A percentile compares a stretch with the other conserved stretches of the same genome.
Conservation (phyloP, 2,113 vertebrate species). For the Alexandromys fortis region DNA sequence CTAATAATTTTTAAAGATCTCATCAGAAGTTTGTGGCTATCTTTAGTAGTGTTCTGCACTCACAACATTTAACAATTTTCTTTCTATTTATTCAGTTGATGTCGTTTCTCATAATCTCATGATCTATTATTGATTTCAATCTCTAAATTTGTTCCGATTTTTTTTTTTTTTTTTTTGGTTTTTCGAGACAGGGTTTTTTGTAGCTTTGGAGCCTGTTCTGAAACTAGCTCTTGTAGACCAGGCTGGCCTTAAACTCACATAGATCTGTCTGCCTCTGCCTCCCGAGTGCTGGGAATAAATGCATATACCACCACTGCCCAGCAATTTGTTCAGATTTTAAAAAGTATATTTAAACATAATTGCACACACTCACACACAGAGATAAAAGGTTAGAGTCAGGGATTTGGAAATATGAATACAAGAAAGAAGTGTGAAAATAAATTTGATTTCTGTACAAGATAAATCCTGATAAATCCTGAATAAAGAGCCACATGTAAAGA, state of each 20-base stretch:
- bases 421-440: not conserved
- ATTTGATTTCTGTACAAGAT: not conserved
- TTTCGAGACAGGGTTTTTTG: too few relatives aligned
- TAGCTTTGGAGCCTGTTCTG: too few relatives aligned
- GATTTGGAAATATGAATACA: not conserved
- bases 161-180: too few relatives aligned
- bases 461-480: not conserved
- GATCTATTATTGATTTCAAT: not conserved
- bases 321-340: not conserved
- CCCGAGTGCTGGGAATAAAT: too few relatives aligned
- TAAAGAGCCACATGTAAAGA: not conserved
- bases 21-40: not conserved
- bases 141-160: not conserved
- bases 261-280: too few relatives aligned
- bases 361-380: not conserved
- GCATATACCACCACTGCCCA: too few relatives aligned
- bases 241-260: too few relatives aligned
- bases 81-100: not conserved
- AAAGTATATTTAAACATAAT: not conserved
- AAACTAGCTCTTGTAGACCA: too few relatives aligned
- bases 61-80: not conserved
- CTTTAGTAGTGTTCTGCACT: not conserved
- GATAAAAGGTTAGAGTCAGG: not conserved
- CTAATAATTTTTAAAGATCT: not conserved
- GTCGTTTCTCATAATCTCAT: not conserved